These are phyloP conservation scores for Bubo blakistoni DNA, from an alignment of 2,113 vertebrate genomes.

Conservation along the genomic window DNA sequence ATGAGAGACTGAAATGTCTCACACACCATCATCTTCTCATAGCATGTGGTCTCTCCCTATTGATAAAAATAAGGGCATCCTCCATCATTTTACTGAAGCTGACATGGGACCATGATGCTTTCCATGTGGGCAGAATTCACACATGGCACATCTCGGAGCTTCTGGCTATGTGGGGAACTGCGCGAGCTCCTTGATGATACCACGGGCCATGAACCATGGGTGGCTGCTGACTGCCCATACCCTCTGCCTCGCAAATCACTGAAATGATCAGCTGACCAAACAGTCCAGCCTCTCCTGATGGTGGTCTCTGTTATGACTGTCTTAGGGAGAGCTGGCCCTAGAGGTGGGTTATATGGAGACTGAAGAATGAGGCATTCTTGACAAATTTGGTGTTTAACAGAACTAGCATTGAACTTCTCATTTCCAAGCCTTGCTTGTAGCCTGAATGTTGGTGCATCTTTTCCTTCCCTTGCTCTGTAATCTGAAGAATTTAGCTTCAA, in stretches of 20 bases:
- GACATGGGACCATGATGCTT: not conserved
- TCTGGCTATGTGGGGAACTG: not conserved
- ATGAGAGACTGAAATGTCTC: not conserved
- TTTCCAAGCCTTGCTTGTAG: not conserved
- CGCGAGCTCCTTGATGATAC: not conserved
- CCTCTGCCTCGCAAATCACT: not conserved
- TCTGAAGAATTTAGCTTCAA: not conserved
- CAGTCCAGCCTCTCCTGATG: not conserved
- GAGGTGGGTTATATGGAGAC: not conserved
- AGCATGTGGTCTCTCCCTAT: not conserved
- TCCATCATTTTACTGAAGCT: not conserved
- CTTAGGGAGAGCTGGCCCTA: not conserved
- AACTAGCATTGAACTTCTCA: not conserved
- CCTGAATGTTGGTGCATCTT: not conserved
- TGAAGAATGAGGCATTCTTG: not conserved
- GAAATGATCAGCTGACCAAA: not conserved
- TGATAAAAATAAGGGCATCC: not conserved
- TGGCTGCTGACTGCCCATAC: not conserved
- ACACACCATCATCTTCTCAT: too few species aligned
- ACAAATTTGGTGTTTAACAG: not conserved
- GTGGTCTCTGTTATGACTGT: rapidly evolving
- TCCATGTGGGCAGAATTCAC: not conserved
- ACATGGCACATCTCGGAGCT: not conserved
- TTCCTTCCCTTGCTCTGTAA: not conserved
- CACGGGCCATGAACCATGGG: rapidly evolving